Percentiles rank a stretch among this genome's conserved stretches.
Evolutionary conservation across 23 tunicate genomes (phyloP).

Genomic region (Botrylloides violaceus): DNA sequence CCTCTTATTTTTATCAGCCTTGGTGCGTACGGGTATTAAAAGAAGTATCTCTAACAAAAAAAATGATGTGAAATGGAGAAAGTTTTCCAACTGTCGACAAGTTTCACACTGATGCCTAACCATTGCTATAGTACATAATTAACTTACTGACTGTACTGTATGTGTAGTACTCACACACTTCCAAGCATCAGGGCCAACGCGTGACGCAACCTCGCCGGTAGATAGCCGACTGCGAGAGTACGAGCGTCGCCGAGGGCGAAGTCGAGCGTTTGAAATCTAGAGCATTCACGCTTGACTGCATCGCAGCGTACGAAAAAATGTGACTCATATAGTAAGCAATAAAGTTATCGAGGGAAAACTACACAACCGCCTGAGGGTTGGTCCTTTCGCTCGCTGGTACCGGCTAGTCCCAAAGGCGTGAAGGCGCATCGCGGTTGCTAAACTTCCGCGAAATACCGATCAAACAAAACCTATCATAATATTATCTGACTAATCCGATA

Average conservation of each 20-base stretch:
- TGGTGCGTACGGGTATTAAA: not conserved
- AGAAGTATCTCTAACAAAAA: too few species aligned
- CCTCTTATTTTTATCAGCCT: not conserved
- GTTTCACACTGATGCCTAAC: too few species aligned
- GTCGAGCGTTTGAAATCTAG: not conserved
- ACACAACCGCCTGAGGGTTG: slow-evolving; percentile 6
- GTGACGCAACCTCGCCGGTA: too few species aligned
- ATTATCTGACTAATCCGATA: not conserved
- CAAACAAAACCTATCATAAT: not conserved
- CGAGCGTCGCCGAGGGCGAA: not conserved
- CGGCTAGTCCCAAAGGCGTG: slow-evolving; percentile 1
- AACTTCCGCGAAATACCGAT: not conserved
- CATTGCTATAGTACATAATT: too few species aligned
- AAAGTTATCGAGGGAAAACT: not conserved
- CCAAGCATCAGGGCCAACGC: too few species aligned
- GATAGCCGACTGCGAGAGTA: too few species aligned
- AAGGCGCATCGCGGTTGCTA: not conserved
- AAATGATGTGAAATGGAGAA: too few species aligned
- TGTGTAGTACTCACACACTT: too few species aligned
- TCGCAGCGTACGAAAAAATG: not conserved
- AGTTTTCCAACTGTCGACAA: too few species aligned
- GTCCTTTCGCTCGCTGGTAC: slow-evolving; percentile 8
- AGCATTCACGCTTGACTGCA: not conserved
- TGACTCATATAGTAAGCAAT: not conserved
- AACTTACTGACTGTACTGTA: too few species aligned